Conservation (phyloP, 1,140 invertebrate species). For the Aphaenogaster ashmeadi region DNA sequence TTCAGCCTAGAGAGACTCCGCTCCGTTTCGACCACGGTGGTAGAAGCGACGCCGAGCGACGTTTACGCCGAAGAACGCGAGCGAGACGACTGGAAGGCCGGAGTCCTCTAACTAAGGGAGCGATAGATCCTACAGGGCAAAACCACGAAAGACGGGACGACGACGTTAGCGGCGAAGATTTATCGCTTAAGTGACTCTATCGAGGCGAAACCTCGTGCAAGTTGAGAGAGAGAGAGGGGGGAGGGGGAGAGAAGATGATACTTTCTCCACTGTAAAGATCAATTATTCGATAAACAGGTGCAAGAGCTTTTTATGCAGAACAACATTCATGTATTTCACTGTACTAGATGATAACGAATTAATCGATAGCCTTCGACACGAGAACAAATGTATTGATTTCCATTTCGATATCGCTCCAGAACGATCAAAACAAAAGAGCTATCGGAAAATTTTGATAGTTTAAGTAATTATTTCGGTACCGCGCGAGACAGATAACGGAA, state of each 20-base stretch:
- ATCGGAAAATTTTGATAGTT: slow-evolving; percentile 7
- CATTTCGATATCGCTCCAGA: background rate
- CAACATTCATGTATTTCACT: background rate
- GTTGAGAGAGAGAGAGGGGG: slow-evolving; percentile 19
- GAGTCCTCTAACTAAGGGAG: slow-evolving; percentile 73
- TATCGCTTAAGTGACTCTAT: slow-evolving; percentile 76
- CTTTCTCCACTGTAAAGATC: slow-evolving; percentile 54
- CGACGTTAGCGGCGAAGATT: slow-evolving; percentile 77
- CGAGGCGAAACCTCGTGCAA: slow-evolving; percentile 18
- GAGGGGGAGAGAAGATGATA: background rate
- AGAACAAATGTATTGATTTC: slow-evolving; percentile 4
- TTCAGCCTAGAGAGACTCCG: slow-evolving; percentile 67
- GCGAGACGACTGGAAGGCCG: slow-evolving; percentile 54
- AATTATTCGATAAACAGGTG: slow-evolving; percentile 51
- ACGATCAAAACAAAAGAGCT: slow-evolving; percentile 3
- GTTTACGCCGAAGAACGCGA: slow-evolving; percentile 49
- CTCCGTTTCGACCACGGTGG: slow-evolving; percentile 33
- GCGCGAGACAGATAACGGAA: slow-evolving; percentile 4
- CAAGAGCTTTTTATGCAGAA: background rate
- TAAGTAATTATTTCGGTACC: slow-evolving; percentile 4
- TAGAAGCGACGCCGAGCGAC: slow-evolving; percentile 42
- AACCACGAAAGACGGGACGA: slow-evolving; percentile 80
- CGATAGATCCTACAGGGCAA: slow-evolving; percentile 78
- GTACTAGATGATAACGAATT: background rate
- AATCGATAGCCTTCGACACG: background rate